Conservation (phyloP, 2,888 invertebrate species). For the Latheticus oryzae region DNA sequence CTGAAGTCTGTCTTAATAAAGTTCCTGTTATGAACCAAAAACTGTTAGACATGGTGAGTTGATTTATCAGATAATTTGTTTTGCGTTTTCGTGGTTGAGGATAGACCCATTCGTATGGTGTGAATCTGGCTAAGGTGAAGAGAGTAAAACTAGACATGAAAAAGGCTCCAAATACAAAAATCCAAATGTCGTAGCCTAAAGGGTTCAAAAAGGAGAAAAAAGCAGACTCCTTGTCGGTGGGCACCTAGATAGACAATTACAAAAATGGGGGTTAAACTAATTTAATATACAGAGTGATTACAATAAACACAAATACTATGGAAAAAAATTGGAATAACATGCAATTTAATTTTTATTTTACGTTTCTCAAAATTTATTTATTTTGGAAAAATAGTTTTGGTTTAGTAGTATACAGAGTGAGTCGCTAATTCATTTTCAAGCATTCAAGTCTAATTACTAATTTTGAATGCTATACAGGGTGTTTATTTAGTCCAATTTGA, state of each 20-base stretch:
- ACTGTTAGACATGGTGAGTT: slow-evolving; percentile 73
- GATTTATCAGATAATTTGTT: slow-evolving; percentile 65
- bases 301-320: no score
- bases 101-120: slow-evolving; percentile 73
- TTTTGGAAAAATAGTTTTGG: no score
- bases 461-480: no score
- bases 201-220: slow-evolving; percentile 77
- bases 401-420: no score
- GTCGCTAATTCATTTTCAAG: no score
- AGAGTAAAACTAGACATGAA: slow-evolving; percentile 71
- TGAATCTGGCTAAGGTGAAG: slow-evolving; percentile 72
- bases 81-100: slow-evolving; percentile 64
- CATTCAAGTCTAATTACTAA: no score
- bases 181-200: slow-evolving; percentile 74
- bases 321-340: no score
- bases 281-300: no score
- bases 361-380: no score
- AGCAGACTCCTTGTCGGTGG: slow-evolving; percentile 70
- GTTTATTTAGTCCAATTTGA: no score
- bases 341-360: no score
- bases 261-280: no score
- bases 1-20: slow-evolving; percentile 73
- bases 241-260: slow-evolving; percentile 61
- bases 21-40: slow-evolving; percentile 78
- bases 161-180: slow-evolving; percentile 72